Base-by-base conservation (phyloP, 1,140 invertebrate species). In the Drosophila simulans region DNA sequence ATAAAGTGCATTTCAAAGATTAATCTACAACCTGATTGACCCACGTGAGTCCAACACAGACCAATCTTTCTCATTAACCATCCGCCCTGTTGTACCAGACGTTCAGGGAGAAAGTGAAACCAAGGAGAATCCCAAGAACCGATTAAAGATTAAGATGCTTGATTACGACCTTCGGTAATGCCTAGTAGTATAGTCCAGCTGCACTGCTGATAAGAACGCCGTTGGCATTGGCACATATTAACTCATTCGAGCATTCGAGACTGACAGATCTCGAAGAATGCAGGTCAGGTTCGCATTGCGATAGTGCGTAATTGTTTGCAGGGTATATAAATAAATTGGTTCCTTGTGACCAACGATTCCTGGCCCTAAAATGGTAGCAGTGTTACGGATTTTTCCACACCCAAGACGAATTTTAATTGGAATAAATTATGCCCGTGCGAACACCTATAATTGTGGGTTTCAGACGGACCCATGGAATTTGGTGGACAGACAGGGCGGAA, bases 141-240 rank as follows among this genome's bases (percentile, higher is more conserved):
- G 35, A 40, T 66, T 51, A 40, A 13, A 17, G 58, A 1, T 11
- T 15, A 25, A 40, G 15, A 5, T 5, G 17, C 15, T 40, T 7
- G 4, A 25, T 17, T 43, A 17, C n/a, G 46, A 45, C 48, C 12
- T 31, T 66, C 48, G 3, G 40, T 8, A 35, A 27, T n/a, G 8
- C 27, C 48, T 0, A 4, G 35, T 4, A 20, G 5, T 63, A 49
- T n/a, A 45, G 15, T 5, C 12, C n/a, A 54, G 27, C 51, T 63
- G 39, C 39, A 54, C 10, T 13, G 40, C 42, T 69, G 64, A 70
- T 70, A 70, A 69, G 51, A 70, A 25, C 10, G 8, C 5, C 7
- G 5, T 7, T 58, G 63, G 11, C 66, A 70, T 70, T 69, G 66
- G 35, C 66, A 40, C 20, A 70, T n/a, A 69, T 70, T 66, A 25